A percentile compares a stretch with the other conserved stretches of the same genome.
Conservation (phyloP, 2,888 invertebrate genomes). For the Phengaris arion region DNA sequence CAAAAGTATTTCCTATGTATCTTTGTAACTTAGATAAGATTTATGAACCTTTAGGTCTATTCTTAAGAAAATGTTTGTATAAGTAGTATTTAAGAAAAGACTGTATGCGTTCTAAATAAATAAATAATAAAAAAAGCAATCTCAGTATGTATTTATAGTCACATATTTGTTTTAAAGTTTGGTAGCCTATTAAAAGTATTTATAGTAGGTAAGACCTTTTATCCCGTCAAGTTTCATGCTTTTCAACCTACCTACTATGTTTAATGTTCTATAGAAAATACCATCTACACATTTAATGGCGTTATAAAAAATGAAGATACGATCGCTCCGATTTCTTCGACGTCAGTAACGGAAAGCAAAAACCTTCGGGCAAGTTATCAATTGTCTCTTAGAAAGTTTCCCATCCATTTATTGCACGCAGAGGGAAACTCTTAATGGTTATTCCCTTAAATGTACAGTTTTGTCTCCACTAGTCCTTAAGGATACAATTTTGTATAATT, state of each 20-base stretch:
- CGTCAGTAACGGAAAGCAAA: conserved; percentile 68
- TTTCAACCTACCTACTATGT: neutral
- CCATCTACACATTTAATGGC: conserved; percentile 38
- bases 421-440: conserved; percentile 68
- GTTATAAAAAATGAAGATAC: conserved; percentile 50
- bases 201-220: no score
- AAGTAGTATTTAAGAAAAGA: no score
- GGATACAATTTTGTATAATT: conserved; percentile 28
- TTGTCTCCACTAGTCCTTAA: conserved; percentile 25
- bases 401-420: conserved; percentile 69
- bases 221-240: no score
- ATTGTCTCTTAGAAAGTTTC: conserved; percentile 68
- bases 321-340: conserved; percentile 49
- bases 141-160: no score
- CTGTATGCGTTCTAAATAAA: no score
- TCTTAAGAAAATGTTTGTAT: no score
- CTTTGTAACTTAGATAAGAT: no score
- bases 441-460: conserved; percentile 47
- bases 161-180: no score
- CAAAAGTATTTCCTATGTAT: no score
- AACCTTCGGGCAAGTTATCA: conserved; percentile 69
- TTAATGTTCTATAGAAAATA: neutral
- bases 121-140: no score
- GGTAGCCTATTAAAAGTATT: no score
- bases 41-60: no score